These are phyloP conservation scores for Myotis vivesi DNA, from an alignment of 2,797 vertebrate genomes.

Conservation along the genomic window DNA sequence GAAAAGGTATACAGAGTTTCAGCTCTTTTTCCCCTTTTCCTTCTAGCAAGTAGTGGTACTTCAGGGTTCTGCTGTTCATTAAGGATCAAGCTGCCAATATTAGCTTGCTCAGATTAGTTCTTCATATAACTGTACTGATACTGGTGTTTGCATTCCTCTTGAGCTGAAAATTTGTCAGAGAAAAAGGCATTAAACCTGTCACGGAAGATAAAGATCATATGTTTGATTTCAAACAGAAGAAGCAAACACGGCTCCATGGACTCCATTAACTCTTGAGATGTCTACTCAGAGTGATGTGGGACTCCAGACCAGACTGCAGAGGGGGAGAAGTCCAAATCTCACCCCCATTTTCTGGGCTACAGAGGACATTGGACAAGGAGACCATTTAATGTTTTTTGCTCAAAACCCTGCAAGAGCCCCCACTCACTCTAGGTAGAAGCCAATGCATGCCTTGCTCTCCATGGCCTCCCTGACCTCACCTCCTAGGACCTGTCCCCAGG, in stretches of 20 bases:
- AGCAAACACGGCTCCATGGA: conserved; percentile 81
- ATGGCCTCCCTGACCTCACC: background rate
- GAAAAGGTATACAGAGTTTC: conserved; percentile 8
- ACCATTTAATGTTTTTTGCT: background rate
- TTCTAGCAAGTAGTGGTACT: conserved; percentile 59
- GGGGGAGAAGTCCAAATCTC: background rate
- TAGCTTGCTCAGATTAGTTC: conserved; percentile 69
- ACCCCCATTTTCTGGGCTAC: background rate
- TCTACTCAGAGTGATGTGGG: background rate
- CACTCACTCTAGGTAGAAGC: background rate
- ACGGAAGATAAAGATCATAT: conserved; percentile 92
- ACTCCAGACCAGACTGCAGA: background rate
- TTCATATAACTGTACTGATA: conserved; percentile 70
- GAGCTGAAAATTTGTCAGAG: conserved; percentile 87
- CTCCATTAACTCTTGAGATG: conserved; percentile 78
- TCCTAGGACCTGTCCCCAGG: background rate
- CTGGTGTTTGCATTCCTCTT: conserved; percentile 88
- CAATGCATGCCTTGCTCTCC: too few species aligned
- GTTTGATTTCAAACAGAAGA: conserved; percentile 90
- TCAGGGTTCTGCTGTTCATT: conserved; percentile 75
- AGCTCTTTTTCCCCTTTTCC: background rate
- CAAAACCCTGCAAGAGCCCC: background rate
- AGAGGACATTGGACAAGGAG: background rate
- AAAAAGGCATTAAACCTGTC: conserved; percentile 91
- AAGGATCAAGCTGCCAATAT: conserved; percentile 69